A percentile compares a stretch with the other conserved stretches of the same genome.
Conservation (phyloP, 2,888 invertebrate species). For the Dusona sp. region DNA sequence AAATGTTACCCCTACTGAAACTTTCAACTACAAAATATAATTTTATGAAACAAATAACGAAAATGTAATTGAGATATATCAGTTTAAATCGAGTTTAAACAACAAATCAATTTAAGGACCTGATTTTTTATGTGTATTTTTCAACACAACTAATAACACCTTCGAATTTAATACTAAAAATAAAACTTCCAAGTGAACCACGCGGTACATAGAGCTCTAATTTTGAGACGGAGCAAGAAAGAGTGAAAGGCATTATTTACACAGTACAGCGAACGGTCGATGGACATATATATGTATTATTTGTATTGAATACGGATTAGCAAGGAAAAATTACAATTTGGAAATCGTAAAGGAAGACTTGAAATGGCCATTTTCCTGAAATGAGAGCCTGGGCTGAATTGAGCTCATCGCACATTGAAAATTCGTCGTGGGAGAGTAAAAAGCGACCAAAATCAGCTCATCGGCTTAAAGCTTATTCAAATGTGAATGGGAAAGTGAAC, state of each 20-base stretch:
- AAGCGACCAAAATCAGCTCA: constrained; percentile 72
- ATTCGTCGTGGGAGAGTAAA: constrained; percentile 12
- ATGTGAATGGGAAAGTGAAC: constrained; percentile 66
- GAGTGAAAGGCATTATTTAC: neutral
- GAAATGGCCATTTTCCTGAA: neutral
- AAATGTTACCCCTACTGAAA: neutral
- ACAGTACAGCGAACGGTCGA: neutral
- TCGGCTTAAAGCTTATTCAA: constrained; percentile 74
- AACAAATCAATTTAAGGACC: no score
- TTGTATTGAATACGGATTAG: constrained; percentile 15
- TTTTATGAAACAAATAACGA: neutral
- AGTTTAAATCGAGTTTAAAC: neutral
- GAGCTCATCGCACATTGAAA: constrained; percentile 56
- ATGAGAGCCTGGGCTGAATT: neutral
- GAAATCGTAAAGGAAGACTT: constrained; percentile 16
- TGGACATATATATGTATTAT: neutral
- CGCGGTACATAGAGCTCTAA: neutral
- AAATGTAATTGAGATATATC: neutral
- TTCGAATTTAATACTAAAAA: neutral
- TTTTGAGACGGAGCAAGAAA: neutral
- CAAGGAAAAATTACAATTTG: neutral
- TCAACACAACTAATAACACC: no score
- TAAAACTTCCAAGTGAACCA: neutral
- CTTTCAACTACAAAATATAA: neutral
- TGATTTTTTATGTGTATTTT: no score